Percentiles rank a stretch among this genome's conserved stretches.
These are phyloP conservation scores for Eleutherodactylus coqui DNA, from an alignment of 2,797 vertebrate species.

Conservation along the genomic window DNA sequence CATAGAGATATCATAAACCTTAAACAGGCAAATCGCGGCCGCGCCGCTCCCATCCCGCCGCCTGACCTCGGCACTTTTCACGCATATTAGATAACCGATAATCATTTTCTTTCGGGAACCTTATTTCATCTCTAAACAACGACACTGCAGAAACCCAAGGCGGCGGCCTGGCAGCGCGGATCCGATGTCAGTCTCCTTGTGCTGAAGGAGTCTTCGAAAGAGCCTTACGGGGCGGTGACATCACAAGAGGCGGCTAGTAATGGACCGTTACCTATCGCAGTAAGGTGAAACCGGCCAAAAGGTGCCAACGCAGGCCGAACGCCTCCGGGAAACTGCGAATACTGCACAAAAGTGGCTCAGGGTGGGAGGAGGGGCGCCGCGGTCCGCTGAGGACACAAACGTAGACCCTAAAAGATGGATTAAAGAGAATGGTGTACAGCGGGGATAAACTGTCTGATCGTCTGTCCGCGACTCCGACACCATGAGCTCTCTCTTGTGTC, in stretches of 20 bases:
- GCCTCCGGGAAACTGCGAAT: background rate
- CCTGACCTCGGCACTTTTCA: slow-evolving; percentile 58
- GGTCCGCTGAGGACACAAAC: background rate
- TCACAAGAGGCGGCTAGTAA: slow-evolving; percentile 15
- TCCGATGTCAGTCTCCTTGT: slow-evolving; percentile 33
- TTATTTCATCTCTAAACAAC: slow-evolving; percentile 59
- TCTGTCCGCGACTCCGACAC: too few species aligned
- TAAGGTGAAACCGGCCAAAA: slow-evolving; percentile 42
- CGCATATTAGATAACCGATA: slow-evolving; percentile 55
- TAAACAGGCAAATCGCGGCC: slow-evolving; percentile 50
- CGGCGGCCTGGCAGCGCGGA: slow-evolving; percentile 35
- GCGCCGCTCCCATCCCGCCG: slow-evolving; percentile 32
- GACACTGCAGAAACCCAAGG: slow-evolving; percentile 59
- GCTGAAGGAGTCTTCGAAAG: slow-evolving; percentile 17
- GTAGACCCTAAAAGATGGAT: background rate
- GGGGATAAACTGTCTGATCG: too few species aligned
- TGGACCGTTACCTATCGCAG: slow-evolving; percentile 30
- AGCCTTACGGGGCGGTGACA: background rate
- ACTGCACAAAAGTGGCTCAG: slow-evolving; percentile 15
- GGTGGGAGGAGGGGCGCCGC: background rate
- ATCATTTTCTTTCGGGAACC: slow-evolving; percentile 58
- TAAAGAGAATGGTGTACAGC: too few species aligned
- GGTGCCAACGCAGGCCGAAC: slow-evolving; percentile 24
- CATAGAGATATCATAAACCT: slow-evolving; percentile 55
- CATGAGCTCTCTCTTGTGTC: too few species aligned